Conservation (phyloP, 2,113 vertebrate species). For the Dryoscopus gambensis region DNA sequence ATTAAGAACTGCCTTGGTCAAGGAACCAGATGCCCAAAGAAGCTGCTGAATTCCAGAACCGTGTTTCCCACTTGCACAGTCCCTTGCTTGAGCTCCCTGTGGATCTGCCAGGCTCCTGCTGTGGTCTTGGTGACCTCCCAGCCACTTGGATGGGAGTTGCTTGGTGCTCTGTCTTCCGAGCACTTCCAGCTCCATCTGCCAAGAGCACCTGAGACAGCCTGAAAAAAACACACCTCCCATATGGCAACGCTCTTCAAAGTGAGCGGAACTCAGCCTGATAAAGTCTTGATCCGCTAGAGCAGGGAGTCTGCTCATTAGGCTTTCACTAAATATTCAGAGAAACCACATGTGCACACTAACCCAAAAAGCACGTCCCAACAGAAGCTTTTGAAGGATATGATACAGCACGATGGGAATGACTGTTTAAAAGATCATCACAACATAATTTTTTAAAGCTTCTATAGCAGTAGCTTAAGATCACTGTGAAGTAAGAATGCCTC, state of each 20-base stretch:
- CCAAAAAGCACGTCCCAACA: background rate
- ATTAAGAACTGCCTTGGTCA: background rate
- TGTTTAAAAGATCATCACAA: background rate
- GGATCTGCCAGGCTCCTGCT: background rate
- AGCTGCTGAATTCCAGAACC: background rate
- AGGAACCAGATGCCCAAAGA: background rate
- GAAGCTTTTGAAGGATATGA: background rate
- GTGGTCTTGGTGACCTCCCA: background rate
- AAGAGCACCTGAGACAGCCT: background rate
- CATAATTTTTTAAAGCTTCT: background rate
- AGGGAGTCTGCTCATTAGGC: background rate
- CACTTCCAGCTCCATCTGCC: background rate
- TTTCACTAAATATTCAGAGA: background rate
- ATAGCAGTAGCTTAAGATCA: background rate
- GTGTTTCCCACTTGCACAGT: background rate
- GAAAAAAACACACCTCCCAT: background rate
- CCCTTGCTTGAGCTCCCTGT: accelerated
- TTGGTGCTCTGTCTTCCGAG: background rate
- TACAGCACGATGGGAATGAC: background rate
- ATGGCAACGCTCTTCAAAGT: background rate
- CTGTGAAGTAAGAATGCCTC: background rate
- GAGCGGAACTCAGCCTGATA: background rate
- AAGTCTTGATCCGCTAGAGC: background rate
- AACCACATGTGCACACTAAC: background rate
- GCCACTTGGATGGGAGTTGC: accelerated